These are phyloP conservation scores for Cryptops parisi DNA, from an alignment of 2,888 invertebrate genomes.

Conservation along the genomic window DNA sequence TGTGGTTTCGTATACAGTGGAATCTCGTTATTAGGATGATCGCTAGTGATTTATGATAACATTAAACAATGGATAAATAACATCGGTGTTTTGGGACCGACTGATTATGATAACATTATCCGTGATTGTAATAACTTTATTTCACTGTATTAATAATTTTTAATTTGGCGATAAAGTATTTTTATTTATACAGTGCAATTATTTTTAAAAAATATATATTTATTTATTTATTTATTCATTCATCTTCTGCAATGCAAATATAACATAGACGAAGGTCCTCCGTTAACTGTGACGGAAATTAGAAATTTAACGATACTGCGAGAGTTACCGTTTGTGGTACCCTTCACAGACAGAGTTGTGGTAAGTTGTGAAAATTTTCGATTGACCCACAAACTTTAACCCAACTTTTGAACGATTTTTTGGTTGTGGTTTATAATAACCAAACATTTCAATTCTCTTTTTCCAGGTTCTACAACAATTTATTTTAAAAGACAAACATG, in stretches of 20 bases:
- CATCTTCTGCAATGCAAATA: too few relatives aligned
- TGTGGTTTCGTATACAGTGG: too few relatives aligned
- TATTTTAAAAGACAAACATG: conserved; percentile 44
- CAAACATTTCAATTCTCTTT: conserved; percentile 10
- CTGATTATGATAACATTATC: too few relatives aligned
- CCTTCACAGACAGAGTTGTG: conserved; percentile 76
- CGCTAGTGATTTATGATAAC: too few relatives aligned
- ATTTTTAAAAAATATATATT: too few relatives aligned
- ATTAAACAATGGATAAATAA: too few relatives aligned
- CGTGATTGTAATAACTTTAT: too few relatives aligned
- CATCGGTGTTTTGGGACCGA: too few relatives aligned
- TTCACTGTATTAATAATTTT: neutral
- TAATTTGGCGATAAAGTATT: neutral
- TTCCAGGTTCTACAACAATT: conserved; percentile 33
- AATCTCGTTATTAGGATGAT: too few relatives aligned
- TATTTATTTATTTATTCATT: too few relatives aligned
- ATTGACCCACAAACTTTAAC: neutral
- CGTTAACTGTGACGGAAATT: conserved; percentile 71
- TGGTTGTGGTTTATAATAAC: too few relatives aligned
- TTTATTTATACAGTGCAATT: conserved; percentile 25
- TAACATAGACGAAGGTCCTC: conserved; percentile 59
- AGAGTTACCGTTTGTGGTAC: conserved; percentile 87
- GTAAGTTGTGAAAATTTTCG: conserved; percentile 36
- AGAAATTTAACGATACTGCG: conserved; percentile 73
- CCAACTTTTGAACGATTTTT: neutral